These are phyloP conservation scores for Eupithecia tripunctaria DNA, from an alignment of 2,888 invertebrate species.

Conservation along the genomic window DNA sequence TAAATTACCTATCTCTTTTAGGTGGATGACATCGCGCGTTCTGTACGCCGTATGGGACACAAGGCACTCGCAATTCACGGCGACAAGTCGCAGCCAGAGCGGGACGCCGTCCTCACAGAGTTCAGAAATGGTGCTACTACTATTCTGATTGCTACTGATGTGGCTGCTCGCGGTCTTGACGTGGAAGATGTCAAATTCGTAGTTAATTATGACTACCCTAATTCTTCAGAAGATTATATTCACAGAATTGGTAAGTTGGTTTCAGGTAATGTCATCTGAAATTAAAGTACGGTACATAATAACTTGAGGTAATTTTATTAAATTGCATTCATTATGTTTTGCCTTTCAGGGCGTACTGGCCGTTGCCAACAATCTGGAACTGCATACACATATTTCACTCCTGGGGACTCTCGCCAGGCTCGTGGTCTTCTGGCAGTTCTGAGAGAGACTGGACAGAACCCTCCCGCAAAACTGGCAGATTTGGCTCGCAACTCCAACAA, in stretches of 20 bases:
- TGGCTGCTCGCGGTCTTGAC: constrained; percentile 94
- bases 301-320: neutral
- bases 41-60: constrained; percentile 93
- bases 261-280: neutral
- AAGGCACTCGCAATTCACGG: constrained; percentile 96
- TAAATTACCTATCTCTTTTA: constrained; percentile 65
- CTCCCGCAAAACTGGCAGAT: constrained; percentile 91
- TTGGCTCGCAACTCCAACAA: constrained; percentile 86
- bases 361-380: constrained; percentile 97
- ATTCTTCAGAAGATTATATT: constrained; percentile 98
- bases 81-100: constrained; percentile 97
- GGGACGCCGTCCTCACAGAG: constrained; percentile 94
- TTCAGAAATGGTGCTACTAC: constrained; percentile 94
- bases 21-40: constrained; percentile 95
- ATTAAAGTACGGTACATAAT: neutral
- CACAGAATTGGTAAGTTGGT: constrained; percentile 91
- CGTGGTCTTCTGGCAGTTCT: constrained; percentile 95
- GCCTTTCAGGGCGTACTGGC: constrained; percentile 89
- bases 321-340: neutral
- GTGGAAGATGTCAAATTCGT: constrained; percentile 99
- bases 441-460: constrained; percentile 95
- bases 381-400: constrained; percentile 98
- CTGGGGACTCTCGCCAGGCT: constrained; percentile 95
- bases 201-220: constrained; percentile 98
- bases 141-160: constrained; percentile 97